Base-by-base conservation (phyloP, 2,113 vertebrate genomes). In the Dasyornis broadbenti region DNA sequence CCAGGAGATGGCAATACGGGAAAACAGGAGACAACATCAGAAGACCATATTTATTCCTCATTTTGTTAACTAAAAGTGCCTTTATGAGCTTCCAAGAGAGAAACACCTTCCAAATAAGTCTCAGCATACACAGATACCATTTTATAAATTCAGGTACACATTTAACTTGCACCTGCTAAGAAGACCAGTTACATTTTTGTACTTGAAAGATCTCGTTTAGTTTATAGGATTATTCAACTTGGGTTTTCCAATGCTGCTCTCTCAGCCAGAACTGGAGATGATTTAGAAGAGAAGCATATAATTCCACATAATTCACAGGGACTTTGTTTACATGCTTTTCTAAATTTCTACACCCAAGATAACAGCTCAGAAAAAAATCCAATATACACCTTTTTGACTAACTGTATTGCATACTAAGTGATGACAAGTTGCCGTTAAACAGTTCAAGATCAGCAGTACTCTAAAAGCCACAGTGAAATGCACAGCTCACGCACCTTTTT, bases 1-100 rank as follows among this genome's bases (percentile, higher is more conserved):
- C 77, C 95, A 89, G 77, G 69, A 95, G 84, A 77, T 53, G 69
- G 90, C 64, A 95, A 91, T 49, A 73, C 39, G 24, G 22, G 81
- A 89, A 79, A 91, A 81, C 16, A 37, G 37, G 20, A 49, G 63
- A 56, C 42, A 76, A 30, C 45, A 75, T 19, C 40, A 61, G 30
- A 54, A 61, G 9, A 79, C 7, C 10, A 1, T 17, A 56, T 68
- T 75, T 88, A 71, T 68, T 50, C 24, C 49, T 24, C 66, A 24
- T 64, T 92, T 92, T 88, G 37, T 63, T 80, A 64, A 61, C 31
- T 33, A 52, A 39, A 68, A 69, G 9, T 18, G 57, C 27, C 57
- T 68, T 75, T 52, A 37, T 14, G 16, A 80, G n/a, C 37, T 70
- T 59, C 64, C n/a, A 57, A 53, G 78, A 70, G 11, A 40, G 11